phyloP scores from a whole-genome alignment of 2,797 vertebrate species.

The Girardinus metallicus region DNA sequence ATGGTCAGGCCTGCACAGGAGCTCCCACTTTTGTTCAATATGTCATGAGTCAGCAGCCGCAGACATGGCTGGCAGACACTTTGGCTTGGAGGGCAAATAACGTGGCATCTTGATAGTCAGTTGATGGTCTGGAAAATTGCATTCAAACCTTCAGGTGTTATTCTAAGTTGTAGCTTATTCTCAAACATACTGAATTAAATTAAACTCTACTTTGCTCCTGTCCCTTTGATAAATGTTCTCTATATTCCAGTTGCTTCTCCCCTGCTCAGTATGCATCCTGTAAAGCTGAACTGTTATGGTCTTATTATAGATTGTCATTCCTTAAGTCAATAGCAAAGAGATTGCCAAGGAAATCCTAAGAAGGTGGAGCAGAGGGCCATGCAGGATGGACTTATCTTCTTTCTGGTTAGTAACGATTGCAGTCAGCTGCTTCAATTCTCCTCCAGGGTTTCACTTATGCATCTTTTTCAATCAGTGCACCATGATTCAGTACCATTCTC shows the following conservation, averaged over 20 bases:
- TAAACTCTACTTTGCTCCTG: slow-evolving; percentile 61
- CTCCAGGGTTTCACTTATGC: slow-evolving; percentile 38
- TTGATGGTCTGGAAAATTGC: slow-evolving; percentile 87
- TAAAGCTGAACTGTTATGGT: slow-evolving; percentile 28
- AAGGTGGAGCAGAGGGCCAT: slow-evolving; percentile 9
- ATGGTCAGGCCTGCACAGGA: slow-evolving; percentile 18
- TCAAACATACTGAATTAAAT: slow-evolving; percentile 74
- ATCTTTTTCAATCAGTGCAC: slow-evolving; percentile 49
- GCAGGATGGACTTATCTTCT: slow-evolving; percentile 15
- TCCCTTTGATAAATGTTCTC: slow-evolving; percentile 67
- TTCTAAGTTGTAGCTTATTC: slow-evolving; percentile 72
- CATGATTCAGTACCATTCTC: slow-evolving; percentile 56
- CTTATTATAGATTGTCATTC: slow-evolving; percentile 32
- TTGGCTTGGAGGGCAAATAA: slow-evolving; percentile 66
- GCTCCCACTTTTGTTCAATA: slow-evolving; percentile 38
- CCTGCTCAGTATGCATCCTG: slow-evolving; percentile 38
- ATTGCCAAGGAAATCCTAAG: slow-evolving; percentile 27
- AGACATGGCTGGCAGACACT: slow-evolving; percentile 66
- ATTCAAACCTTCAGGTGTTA: slow-evolving; percentile 83
- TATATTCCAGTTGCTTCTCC: slow-evolving; percentile 18
- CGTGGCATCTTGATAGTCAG: slow-evolving; percentile 78
- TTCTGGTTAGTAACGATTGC: slow-evolving; percentile 23
- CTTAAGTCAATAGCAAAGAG: slow-evolving; percentile 19
- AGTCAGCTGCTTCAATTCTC: slow-evolving; percentile 27
- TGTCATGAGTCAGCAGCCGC: slow-evolving; percentile 78